A percentile compares a stretch with the other conserved stretches of the same genome.
Evolutionary conservation across 2,113 vertebrate species (phyloP).

Genomic region (Sceloporus undulatus): DNA sequence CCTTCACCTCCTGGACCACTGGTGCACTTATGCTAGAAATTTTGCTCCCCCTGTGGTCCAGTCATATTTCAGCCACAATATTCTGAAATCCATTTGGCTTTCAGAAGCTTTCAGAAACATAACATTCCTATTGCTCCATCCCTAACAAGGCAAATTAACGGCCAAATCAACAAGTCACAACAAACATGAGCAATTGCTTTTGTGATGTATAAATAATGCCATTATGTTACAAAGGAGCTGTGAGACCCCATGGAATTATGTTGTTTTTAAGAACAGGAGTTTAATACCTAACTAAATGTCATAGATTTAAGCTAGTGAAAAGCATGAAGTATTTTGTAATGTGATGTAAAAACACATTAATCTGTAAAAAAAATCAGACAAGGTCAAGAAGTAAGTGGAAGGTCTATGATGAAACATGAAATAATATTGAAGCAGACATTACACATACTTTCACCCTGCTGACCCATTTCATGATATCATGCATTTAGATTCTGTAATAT

Average conservation of each 20-base stretch:
- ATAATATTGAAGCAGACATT: constrained; percentile 12
- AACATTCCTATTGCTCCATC: background rate
- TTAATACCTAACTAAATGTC: constrained; percentile 2
- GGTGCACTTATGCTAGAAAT: too few species aligned
- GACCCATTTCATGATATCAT: constrained; percentile 36
- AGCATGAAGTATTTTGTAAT: background rate
- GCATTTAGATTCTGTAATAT: background rate
- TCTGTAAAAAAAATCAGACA: constrained; percentile 6
- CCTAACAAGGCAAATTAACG: too few species aligned
- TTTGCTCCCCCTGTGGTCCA: too few species aligned
- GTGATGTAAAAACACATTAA: constrained; percentile 11
- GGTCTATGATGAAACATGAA: constrained; percentile 16
- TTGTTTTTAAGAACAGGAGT: constrained; percentile 7
- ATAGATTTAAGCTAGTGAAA: background rate
- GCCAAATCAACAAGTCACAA: too few species aligned
- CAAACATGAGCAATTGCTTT: too few species aligned
- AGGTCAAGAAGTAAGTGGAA: constrained; percentile 15
- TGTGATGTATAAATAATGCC: too few species aligned
- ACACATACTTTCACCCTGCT: background rate
- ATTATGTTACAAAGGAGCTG: background rate
- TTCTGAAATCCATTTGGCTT: background rate
- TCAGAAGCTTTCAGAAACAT: background rate
- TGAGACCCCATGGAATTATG: background rate
- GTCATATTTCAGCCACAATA: background rate
- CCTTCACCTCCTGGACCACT: too few species aligned